Evolutionary conservation across 2,797 vertebrate species (phyloP).

Genomic region (Schizothorax lantsangensis): DNA sequence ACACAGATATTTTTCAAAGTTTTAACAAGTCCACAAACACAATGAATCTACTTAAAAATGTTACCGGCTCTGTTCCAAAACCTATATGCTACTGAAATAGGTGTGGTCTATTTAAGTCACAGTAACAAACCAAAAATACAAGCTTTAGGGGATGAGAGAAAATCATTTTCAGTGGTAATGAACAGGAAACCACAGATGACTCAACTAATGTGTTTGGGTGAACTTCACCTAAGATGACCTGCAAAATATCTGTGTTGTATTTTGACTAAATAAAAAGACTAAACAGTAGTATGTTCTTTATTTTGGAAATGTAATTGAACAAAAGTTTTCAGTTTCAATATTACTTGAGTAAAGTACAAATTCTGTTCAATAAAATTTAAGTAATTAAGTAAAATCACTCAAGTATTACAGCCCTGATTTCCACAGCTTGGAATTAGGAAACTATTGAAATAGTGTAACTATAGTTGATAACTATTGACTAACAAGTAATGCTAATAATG

Average conservation of each 20-base stretch:
- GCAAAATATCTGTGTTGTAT: background rate
- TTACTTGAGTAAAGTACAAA: conserved; percentile 1
- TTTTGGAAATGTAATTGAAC: background rate
- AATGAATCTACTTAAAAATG: background rate
- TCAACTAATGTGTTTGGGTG: background rate
- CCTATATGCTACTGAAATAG: background rate
- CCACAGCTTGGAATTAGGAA: background rate
- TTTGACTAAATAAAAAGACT: background rate
- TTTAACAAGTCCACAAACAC: conserved; percentile 56
- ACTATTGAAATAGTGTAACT: no score
- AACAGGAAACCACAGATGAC: background rate
- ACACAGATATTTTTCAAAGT: background rate
- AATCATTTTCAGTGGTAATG: background rate
- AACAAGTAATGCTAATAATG: background rate
- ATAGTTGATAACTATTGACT: no score
- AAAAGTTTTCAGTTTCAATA: background rate
- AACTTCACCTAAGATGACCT: background rate
- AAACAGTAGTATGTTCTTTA: background rate
- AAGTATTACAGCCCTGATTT: background rate
- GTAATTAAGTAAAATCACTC: background rate
- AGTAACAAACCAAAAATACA: background rate
- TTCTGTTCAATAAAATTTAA: background rate
- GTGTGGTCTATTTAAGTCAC: background rate
- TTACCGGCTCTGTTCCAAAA: background rate
- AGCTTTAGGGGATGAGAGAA: background rate